Evolutionary conservation across 2,797 vertebrate species (phyloP), one percentile per base, ranked within the genome.

Genomic region (Acanthopagrus latus): DNA sequence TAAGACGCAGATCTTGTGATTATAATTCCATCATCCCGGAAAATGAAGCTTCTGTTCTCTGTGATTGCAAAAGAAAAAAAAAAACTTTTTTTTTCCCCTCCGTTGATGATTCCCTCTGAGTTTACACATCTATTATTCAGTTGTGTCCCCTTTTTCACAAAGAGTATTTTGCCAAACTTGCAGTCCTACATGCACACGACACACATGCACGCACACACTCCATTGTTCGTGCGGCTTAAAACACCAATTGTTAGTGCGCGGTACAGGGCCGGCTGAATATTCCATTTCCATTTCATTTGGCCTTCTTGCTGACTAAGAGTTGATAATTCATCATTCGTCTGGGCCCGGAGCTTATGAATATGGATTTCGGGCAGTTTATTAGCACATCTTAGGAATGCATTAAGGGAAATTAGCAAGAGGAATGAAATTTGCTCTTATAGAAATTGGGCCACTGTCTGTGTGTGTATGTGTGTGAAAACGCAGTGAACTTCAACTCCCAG

Each of bases 231-330:
- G 7, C 57, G 60, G 65, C 65, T 72, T 90, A 80, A 88, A 88
- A 86, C 76, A 82, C 66, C 44, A 74, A 71, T 66, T 74, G 73
- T 84, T 81, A 60, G 43, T 58, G 70, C 43, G 7, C 43, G 23
- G 48, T 18, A 70, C 64, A 43, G 59, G 25, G 52, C 59, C 13
- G 27, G 67, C 38, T 79, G 70, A 88, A 86, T 89, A 74, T 67
- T 86, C 69, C 71, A 79, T 82, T 81, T 84, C 55, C 70, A 77
- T 88, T 90, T 89, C 58, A 79, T 88, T 86, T 80, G 74, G 57
- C 27, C 56, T 84, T 91, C 77, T 82, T 90, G 92, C 90, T 93
- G 92, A 94, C 83, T 80, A 89, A 92, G 87, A 81, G 75, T 91
- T 89, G 70, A 85, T 72, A 89, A 92, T 89, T 89, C 59, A 87